Percentiles rank a stretch among this genome's conserved stretches.
Evolutionary conservation across 1,140 invertebrate species (phyloP).

Genomic region (Dendrolimus punctatus): DNA sequence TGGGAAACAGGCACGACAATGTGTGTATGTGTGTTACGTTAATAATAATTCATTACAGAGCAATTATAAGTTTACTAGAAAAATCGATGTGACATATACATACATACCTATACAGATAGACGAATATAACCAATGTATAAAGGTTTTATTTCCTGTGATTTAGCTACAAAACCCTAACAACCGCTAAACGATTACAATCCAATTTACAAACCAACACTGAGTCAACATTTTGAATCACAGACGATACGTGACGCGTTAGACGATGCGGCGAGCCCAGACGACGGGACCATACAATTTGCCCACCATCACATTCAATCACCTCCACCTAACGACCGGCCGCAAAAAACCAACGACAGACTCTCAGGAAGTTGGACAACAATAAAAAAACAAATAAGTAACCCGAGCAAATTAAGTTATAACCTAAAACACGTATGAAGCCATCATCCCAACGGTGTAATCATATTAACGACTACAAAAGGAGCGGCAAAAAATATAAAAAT

Average conservation of each 20-base stretch:
- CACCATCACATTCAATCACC: constrained; percentile 66
- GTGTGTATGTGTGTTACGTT: no score
- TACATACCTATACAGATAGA: no score
- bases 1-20: no score
- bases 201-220: constrained; percentile 29
- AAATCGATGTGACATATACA: no score
- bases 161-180: neutral
- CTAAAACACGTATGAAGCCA: constrained; percentile 71
- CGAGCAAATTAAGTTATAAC: constrained; percentile 71
- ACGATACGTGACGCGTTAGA: constrained; percentile 30
- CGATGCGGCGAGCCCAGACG: constrained; percentile 5
- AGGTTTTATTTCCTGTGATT: no score
- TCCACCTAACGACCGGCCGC: constrained; percentile 48
- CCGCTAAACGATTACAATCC: constrained; percentile 37
- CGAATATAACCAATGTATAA: no score
- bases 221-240: constrained; percentile 36
- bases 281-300: constrained; percentile 41
- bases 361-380: constrained; percentile 64
- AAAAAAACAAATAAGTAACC: constrained; percentile 69
- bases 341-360: constrained; percentile 60
- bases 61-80: no score
- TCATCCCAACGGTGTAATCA: constrained; percentile 69
- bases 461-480: constrained; percentile 71
- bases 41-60: no score
- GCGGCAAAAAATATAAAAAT: constrained; percentile 68